A percentile compares a stretch with the other conserved stretches of the same genome.
Evolutionary conservation across 2,888 invertebrate genomes (phyloP).

Genomic region (Lumbricus terrestris): DNA sequence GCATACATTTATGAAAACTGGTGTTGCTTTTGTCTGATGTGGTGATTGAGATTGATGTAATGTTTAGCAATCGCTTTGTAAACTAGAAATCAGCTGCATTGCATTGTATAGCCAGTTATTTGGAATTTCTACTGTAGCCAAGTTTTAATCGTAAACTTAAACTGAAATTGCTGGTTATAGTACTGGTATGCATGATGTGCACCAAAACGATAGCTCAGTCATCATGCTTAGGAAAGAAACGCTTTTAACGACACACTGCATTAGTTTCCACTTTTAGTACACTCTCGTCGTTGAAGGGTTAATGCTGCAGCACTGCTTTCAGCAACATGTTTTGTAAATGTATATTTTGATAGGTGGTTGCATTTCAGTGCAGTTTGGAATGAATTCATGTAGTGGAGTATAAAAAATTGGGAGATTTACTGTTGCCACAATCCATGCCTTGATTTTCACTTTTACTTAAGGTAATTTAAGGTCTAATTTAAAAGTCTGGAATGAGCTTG

Average conservation of each 20-base stretch:
- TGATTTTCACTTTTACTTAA: neutral
- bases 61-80: neutral
- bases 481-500: too few species aligned
- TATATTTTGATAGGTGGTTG: neutral
- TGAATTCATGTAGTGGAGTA: neutral
- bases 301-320: neutral
- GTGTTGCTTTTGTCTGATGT: too few species aligned
- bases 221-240: neutral
- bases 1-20: too few species aligned
- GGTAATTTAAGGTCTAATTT: too few species aligned
- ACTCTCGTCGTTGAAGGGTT: too few species aligned
- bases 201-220: neutral
- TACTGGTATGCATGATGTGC: too few species aligned
- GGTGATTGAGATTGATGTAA: too few species aligned
- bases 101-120: neutral
- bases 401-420: neutral
- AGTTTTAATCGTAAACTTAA: neutral
- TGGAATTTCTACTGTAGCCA: neutral
- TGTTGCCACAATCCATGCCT: neutral
- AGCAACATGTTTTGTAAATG: neutral
- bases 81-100: neutral
- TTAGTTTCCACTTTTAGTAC: too few species aligned
- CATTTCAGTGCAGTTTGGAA: neutral
- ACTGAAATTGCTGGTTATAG: neutral
- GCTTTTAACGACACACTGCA: too few species aligned